Conservation (phyloP, 2,797 vertebrate genomes). For the Limnodromus scolopaceus region DNA sequence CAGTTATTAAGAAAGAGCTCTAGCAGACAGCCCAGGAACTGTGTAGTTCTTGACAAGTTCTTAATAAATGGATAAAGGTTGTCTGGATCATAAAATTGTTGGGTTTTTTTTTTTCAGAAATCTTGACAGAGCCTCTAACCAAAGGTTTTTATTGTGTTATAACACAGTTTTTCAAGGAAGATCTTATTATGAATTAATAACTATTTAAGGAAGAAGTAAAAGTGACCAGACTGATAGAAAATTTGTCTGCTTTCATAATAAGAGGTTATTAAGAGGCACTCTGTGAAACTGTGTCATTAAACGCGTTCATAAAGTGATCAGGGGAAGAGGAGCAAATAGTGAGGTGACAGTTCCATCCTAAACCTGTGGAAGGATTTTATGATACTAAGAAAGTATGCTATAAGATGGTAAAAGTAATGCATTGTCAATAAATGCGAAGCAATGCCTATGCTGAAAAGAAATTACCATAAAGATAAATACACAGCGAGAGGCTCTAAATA, state of each 20-base stretch:
- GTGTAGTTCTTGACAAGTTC: neutral
- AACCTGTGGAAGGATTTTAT: neutral
- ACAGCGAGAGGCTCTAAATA: neutral
- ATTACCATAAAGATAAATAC: neutral
- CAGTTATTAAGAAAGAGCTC: neutral
- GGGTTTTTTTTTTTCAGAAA: neutral
- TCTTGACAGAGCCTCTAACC: neutral
- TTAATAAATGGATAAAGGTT: neutral
- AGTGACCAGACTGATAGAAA: neutral
- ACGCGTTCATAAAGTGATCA: rapidly evolving
- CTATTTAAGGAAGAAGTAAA: neutral
- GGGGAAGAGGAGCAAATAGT: neutral
- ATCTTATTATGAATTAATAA: neutral
- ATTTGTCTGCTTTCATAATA: neutral
- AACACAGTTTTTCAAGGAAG: neutral
- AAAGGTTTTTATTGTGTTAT: neutral
- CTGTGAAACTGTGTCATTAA: neutral
- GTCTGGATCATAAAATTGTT: neutral
- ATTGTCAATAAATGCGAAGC: neutral
- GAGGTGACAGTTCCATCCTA: neutral
- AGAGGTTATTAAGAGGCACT: neutral
- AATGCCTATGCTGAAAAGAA: neutral
- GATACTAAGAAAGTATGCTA: neutral
- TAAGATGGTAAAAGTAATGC: neutral
- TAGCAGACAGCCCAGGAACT: neutral